Evolutionary conservation across 2,888 invertebrate genomes (phyloP).

Genomic region (Koerneria pararmatus): DNA sequence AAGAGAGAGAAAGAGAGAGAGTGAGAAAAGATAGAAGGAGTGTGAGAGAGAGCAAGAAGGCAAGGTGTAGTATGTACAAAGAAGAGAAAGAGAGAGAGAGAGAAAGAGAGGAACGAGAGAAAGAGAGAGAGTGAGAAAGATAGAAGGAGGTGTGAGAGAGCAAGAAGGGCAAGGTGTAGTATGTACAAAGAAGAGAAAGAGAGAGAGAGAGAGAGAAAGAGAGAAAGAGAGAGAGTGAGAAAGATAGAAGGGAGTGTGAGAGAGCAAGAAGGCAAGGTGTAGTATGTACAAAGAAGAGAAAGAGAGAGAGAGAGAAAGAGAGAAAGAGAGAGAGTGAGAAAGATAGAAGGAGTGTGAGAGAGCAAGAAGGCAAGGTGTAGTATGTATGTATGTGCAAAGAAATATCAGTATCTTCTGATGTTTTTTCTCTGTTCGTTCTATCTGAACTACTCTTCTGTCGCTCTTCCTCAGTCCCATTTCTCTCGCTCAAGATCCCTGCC

Average conservation of each 20-base stretch:
- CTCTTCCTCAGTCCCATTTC: background rate
- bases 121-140: too few relatives aligned
- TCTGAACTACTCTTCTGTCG: background rate
- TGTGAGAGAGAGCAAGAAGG: background rate
- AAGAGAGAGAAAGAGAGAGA: slow-evolving; percentile 1
- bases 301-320: background rate
- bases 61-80: background rate
- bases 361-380: background rate
- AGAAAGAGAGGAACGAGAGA: background rate
- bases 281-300: background rate
- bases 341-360: background rate
- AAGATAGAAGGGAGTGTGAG: background rate
- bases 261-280: background rate
- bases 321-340: background rate
- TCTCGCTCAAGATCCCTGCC: background rate
- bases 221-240: background rate
- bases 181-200: background rate
- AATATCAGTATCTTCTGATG: background rate
- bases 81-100: background rate
- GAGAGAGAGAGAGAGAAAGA: background rate
- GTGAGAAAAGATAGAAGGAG: slow-evolving; percentile 1
- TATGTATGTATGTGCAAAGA: background rate
- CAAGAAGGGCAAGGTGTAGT: too few relatives aligned
- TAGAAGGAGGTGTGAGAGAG: too few relatives aligned
- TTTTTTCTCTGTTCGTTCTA: background rate